phyloP scores from a whole-genome alignment of 1,140 invertebrate species.

The Aleiodes sp. region DNA sequence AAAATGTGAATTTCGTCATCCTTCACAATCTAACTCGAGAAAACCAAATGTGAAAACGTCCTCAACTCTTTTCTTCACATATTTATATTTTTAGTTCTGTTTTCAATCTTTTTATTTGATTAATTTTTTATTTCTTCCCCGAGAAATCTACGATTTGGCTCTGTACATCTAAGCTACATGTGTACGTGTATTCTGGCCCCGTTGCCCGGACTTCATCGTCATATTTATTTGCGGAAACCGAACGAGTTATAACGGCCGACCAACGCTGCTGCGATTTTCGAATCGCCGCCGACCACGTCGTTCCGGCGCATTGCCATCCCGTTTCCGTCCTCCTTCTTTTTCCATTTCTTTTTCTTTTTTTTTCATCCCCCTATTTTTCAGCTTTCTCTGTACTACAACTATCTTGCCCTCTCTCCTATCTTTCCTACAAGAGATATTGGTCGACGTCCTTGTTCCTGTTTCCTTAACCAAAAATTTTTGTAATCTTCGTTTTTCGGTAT shows the following conservation, averaged over 20 bases:
- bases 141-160: neutral
- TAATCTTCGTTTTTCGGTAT: neutral
- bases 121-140: neutral
- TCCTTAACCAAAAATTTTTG: no score
- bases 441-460: constrained; percentile 7
- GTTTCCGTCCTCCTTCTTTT: constrained; percentile 26
- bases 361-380: constrained; percentile 11
- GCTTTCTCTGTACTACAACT: neutral
- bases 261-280: constrained; percentile 28
- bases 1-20: no score
- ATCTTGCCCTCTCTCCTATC: neutral
- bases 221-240: constrained; percentile 34
- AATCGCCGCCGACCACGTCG: constrained; percentile 42
- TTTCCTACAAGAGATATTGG: constrained; percentile 5
- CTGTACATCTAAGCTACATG: neutral
- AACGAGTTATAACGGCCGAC: constrained; percentile 35
- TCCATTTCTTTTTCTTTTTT: constrained; percentile 6
- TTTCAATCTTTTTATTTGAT: no score
- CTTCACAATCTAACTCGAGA: no score
- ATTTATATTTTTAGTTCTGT: no score
- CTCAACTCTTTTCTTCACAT: no score
- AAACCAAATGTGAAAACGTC: no score
- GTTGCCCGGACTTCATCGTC: constrained; percentile 27
- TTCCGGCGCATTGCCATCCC: constrained; percentile 33
- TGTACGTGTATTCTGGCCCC: constrained; percentile 21